These are phyloP conservation scores for Leptestheria dahalacensis DNA, from an alignment of 1,140 invertebrate species.

Conservation along the genomic window DNA sequence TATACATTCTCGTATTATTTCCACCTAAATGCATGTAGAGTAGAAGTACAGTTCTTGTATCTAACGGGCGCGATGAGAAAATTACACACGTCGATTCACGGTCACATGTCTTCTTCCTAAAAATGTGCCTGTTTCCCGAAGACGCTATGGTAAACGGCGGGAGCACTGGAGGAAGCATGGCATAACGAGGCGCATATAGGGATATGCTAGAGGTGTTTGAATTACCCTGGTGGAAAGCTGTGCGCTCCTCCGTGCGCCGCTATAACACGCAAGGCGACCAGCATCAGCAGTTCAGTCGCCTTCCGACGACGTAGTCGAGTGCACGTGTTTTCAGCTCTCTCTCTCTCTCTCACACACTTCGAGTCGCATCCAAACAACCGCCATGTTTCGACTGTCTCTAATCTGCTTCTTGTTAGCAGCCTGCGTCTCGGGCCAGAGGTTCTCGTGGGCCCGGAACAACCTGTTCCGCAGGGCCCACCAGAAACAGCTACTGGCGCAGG, in stretches of 20 bases:
- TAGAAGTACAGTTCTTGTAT: too few relatives aligned
- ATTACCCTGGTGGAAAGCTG: neutral
- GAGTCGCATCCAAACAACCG: neutral
- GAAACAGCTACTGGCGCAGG: neutral
- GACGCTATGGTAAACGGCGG: too few relatives aligned
- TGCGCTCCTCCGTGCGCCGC: too few relatives aligned
- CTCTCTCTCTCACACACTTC: neutral
- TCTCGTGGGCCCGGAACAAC: neutral
- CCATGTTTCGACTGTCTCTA: neutral
- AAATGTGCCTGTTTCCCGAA: neutral
- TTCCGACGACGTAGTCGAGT: neutral
- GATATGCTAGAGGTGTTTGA: too few relatives aligned
- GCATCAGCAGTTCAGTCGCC: neutral
- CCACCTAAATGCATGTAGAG: too few relatives aligned
- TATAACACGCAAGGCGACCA: neutral
- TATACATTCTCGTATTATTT: too few relatives aligned
- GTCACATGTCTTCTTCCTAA: neutral
- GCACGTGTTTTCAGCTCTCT: neutral
- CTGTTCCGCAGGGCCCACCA: neutral
- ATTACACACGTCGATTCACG: neutral
- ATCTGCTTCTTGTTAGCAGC: neutral
- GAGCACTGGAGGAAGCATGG: too few relatives aligned
- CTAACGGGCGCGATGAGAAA: neutral
- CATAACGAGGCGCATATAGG: too few relatives aligned
- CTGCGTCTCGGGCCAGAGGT: neutral